Base-by-base conservation (phyloP, 2,888 invertebrate species). In the Drepana falcataria region DNA sequence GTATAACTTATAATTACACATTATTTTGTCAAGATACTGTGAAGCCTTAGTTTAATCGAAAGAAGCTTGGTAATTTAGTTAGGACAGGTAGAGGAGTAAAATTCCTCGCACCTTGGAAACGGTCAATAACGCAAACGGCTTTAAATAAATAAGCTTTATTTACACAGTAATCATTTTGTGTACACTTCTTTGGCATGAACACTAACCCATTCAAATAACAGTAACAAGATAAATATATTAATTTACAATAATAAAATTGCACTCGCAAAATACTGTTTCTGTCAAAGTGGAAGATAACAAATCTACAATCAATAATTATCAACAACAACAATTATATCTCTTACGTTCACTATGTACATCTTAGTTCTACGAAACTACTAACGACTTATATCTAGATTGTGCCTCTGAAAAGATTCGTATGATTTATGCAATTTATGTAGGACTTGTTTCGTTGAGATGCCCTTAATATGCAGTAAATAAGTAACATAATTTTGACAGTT, bases 101-200 rank as follows among this genome's bases (percentile, higher is more conserved):
- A 21, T 21, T 21, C 21, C 21, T 21, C 21, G 21, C 21, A 21
- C 21, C 21, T 21, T 21, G 21, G 21, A 21, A 21, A 21, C 21
- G 21, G 21, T 21, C 21, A 21, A 21, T 21, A 63, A 60, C 61
- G 55, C 55, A 57, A 51, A 53, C 21, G 55, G 48, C 53, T 53
- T 51, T 60, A 77, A 81, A 81, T 82, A 83, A 81, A 80, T 81
- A 80, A 63, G 53, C 64, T 83, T 82, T 85, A 87, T 86, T 85
- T 85, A 87, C 82, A 87, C 79, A 80, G 71, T 77, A 75, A 71
- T 73, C 64, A 73, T 79, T 68, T 80, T 83, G 84, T 84, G 84
- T 83, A 85, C 84, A 87, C 74, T 76, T 88, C 89, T 88, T 89
- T 89, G 88, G 89, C 79, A 85, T 87, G 78, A 77, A 75, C 81